phyloP scores from a whole-genome alignment of 2,797 vertebrate species.

The Natrix natrix region DNA sequence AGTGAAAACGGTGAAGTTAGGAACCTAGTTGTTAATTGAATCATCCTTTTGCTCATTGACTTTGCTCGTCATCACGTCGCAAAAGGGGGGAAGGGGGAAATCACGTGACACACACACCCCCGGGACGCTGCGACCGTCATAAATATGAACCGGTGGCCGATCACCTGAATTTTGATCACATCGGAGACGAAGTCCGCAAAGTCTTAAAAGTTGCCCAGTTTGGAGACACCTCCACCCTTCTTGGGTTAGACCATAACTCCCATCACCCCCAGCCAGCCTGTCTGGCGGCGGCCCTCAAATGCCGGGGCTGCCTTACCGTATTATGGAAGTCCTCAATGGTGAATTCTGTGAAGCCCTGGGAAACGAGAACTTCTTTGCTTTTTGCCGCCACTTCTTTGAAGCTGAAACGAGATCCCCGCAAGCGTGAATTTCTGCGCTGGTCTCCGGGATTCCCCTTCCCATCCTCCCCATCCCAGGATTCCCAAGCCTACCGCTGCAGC shows the following conservation, averaged over 20 bases:
- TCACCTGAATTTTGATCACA: accelerated
- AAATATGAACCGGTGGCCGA: background rate
- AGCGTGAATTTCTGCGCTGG: background rate
- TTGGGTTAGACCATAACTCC: background rate
- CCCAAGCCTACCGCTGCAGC: slow-evolving; percentile 76
- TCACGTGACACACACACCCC: accelerated
- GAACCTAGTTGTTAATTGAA: too few species aligned
- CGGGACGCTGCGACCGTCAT: accelerated
- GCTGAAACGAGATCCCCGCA: slow-evolving; percentile 61
- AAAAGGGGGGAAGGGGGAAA: background rate
- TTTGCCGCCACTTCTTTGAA: slow-evolving; percentile 89
- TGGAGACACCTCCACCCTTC: background rate
- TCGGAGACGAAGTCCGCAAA: background rate
- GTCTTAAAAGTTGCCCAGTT: background rate
- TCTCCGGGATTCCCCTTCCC: background rate
- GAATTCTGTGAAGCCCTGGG: slow-evolving; percentile 91
- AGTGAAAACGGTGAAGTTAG: background rate
- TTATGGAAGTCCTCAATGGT: slow-evolving; percentile 97
- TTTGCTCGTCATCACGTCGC: accelerated
- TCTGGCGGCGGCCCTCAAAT: accelerated
- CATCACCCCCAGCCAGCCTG: background rate
- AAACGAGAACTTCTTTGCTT: slow-evolving; percentile 91
- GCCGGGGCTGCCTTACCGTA: slow-evolving; percentile 74
- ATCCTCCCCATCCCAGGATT: accelerated
- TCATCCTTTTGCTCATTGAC: background rate